Conservation (phyloP, 2,113 vertebrate species). For the Seriola aureovittata region DNA sequence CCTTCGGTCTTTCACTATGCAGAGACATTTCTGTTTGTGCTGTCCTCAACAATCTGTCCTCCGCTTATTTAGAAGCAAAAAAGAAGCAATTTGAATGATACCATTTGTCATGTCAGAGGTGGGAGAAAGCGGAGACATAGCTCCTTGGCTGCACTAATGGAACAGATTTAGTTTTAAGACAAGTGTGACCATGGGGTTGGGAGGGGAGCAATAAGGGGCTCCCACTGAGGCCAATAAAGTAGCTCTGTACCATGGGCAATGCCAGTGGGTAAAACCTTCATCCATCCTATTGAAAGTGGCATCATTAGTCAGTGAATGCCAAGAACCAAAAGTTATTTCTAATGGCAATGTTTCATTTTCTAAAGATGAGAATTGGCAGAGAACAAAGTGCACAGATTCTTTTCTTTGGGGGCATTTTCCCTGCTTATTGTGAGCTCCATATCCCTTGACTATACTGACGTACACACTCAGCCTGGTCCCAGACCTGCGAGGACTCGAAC, state of each 20-base stretch:
- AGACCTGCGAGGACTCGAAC: not conserved
- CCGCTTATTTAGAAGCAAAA: slow-evolving; percentile 29
- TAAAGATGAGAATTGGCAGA: not conserved
- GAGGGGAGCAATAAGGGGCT: slow-evolving; percentile 1
- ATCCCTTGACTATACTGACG: not conserved
- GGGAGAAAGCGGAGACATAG: slow-evolving; percentile 18
- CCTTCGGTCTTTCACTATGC: not conserved
- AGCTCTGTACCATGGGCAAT: not conserved
- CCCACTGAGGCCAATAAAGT: slow-evolving; percentile 16
- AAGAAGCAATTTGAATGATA: slow-evolving; percentile 38
- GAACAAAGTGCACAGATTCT: not conserved
- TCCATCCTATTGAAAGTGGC: not conserved
- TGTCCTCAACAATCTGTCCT: slow-evolving; percentile 42
- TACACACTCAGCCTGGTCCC: not conserved
- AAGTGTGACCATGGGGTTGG: not conserved
- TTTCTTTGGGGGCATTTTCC: not conserved
- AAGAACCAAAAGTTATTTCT: not conserved
- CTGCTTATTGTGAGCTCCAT: not conserved
- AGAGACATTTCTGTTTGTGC: slow-evolving; percentile 22
- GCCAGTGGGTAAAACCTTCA: not conserved
- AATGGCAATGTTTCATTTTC: slow-evolving; percentile 3
- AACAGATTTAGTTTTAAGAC: slow-evolving; percentile 51
- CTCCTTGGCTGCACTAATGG: slow-evolving; percentile 24
- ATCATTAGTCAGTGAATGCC: not conserved
- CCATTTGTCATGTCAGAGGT: slow-evolving; percentile 38